A percentile compares a stretch with the other conserved stretches of the same genome.
Conservation (phyloP, 1,140 invertebrate genomes). For the Drosophila novamexicana region DNA sequence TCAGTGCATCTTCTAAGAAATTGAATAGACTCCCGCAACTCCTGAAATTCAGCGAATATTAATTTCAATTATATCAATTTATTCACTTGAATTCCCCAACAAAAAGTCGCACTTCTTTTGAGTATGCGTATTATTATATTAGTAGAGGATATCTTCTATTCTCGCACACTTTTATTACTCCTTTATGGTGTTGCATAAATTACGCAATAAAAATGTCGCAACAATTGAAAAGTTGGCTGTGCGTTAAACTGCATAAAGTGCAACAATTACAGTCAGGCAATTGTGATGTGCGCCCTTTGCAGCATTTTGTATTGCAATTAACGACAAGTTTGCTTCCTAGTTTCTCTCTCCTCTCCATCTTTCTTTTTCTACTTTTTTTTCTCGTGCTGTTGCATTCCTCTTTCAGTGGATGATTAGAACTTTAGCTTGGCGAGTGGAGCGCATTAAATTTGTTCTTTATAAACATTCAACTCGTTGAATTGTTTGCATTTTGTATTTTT, state of each 20-base stretch:
- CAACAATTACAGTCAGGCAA: slow-evolving; percentile 42
- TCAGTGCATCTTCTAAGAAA: too few species aligned
- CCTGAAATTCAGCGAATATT: too few species aligned
- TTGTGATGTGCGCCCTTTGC: slow-evolving; percentile 36
- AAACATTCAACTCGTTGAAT: slow-evolving; percentile 16
- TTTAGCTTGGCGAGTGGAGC: slow-evolving; percentile 9
- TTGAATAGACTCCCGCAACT: too few species aligned
- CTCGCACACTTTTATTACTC: not conserved
- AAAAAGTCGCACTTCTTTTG: not conserved
- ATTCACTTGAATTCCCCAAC: too few species aligned
- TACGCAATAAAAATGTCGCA: slow-evolving; percentile 57
- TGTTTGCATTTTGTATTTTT: slow-evolving; percentile 37
- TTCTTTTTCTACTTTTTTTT: not conserved
- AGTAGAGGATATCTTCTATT: slow-evolving; percentile 9
- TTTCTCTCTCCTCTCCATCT: not conserved
- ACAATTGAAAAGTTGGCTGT: slow-evolving; percentile 51
- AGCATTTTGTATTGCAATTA: slow-evolving; percentile 54
- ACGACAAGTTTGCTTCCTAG: slow-evolving; percentile 40
- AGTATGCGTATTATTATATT: not conserved
- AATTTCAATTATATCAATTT: too few species aligned
- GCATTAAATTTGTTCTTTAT: slow-evolving; percentile 45
- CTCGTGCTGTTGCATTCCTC: not conserved
- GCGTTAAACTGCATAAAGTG: slow-evolving; percentile 55
- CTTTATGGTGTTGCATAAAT: slow-evolving; percentile 43
- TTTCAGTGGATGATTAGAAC: slow-evolving; percentile 35